Conservation (phyloP, 1,140 invertebrate genomes). For the Leguminivora glycinivorella region DNA sequence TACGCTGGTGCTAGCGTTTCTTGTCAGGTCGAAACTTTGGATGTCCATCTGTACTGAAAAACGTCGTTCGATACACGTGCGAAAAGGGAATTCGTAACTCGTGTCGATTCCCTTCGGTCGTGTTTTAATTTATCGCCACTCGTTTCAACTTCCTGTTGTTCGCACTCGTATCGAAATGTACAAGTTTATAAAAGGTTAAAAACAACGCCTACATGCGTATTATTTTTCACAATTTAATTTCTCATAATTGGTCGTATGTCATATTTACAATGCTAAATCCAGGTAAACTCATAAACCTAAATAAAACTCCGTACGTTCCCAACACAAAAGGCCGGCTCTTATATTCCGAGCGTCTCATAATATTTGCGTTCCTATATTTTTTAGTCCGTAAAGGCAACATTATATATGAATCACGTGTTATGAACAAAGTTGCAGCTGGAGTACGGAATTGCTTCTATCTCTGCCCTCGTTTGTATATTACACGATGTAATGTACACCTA, state of each 20-base stretch:
- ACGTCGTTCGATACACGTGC: no score
- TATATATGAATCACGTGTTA: slow-evolving; percentile 27
- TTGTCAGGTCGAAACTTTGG: no score
- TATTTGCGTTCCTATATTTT: slow-evolving; percentile 26
- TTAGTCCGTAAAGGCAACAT: slow-evolving; percentile 23
- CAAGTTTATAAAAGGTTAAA: no score
- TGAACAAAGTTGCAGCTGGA: slow-evolving; percentile 28
- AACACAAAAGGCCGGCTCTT: not conserved
- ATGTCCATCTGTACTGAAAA: no score
- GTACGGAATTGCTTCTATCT: slow-evolving; percentile 22
- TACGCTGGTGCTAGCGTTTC: no score
- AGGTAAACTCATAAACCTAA: not conserved
- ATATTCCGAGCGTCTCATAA: slow-evolving; percentile 25
- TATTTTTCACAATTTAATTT: no score
- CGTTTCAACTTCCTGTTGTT: not conserved
- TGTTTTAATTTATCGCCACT: no score
- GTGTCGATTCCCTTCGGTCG: no score
- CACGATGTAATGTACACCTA: slow-evolving; percentile 4
- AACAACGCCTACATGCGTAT: no score
- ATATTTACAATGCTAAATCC: not conserved
- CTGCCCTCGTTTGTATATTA: slow-evolving; percentile 7
- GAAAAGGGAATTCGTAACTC: no score
- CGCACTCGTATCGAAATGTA: no score
- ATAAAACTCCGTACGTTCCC: not conserved
- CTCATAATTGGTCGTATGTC: not conserved